These are phyloP conservation scores for Venusia cambrica DNA, from an alignment of 2,888 invertebrate genomes.

Conservation along the genomic window DNA sequence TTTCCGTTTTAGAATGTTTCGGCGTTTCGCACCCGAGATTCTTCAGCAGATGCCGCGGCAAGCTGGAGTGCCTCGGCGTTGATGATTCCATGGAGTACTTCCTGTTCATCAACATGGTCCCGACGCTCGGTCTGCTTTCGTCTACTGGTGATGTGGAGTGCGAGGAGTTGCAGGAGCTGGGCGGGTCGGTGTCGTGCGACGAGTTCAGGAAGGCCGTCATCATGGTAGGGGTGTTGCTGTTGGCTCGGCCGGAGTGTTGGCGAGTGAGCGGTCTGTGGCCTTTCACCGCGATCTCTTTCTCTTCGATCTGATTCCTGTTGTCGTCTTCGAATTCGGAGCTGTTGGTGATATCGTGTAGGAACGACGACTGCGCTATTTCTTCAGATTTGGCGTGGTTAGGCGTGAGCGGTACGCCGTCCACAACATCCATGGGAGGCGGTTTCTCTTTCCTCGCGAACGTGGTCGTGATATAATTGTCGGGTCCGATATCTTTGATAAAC, in stretches of 20 bases:
- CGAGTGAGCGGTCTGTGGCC: conserved; percentile 86
- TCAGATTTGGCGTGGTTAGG: conserved; percentile 70
- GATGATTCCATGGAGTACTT: conserved; percentile 68
- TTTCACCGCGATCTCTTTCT: conserved; percentile 76
- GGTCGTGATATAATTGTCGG: conserved; percentile 87
- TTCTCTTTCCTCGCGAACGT: conserved; percentile 77
- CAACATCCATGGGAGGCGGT: conserved; percentile 45
- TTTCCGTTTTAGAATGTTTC: conserved; percentile 62
- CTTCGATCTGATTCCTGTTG: conserved; percentile 73
- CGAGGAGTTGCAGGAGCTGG: conserved; percentile 69
- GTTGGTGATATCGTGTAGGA: conserved; percentile 71
- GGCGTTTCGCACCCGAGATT: conserved; percentile 69
- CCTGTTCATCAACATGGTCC: conserved; percentile 68
- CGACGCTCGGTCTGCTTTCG: conserved; percentile 60
- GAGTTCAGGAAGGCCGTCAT: conserved; percentile 75
- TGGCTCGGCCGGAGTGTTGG: conserved; percentile 82
- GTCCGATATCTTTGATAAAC: conserved; percentile 84
- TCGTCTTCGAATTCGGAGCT: conserved; percentile 75
- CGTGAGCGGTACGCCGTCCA: conserved; percentile 57
- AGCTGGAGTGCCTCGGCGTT: conserved; percentile 70
- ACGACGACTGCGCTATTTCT: conserved; percentile 72
- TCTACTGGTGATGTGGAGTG: conserved; percentile 67
- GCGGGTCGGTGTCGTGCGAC: conserved; percentile 62
- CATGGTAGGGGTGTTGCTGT: conserved; percentile 72
- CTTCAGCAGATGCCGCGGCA: conserved; percentile 68